Base-by-base conservation (phyloP, 2,888 invertebrate species). In the Carcina quercana region DNA sequence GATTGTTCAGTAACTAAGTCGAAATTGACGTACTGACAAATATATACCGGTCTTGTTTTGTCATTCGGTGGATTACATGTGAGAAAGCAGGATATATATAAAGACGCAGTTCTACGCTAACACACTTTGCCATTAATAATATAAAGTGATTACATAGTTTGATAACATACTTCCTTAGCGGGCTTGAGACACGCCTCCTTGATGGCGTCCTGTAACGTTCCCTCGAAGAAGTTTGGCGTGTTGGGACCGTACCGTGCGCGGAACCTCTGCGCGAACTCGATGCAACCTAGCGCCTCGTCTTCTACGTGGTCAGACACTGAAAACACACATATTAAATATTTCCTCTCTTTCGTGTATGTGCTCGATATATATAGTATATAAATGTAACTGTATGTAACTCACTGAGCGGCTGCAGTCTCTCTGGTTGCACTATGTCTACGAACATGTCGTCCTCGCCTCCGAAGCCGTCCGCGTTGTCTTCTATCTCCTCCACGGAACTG, bases 221-320 rank as follows among this genome's bases (percentile, higher is more conserved):
- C 97, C 53, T 94, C 93, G 78, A 92, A 97, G 82, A 97, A 97
- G 51, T 91, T 88, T 2, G 97, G 97, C 71, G 93, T 93, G 52
- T 91, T 89, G 26, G 91, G 89, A 1, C 97, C 97, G 72, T 95
- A 96, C 42, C 97, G 89, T 47, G 89, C 86, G 32, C 91, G 88
- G 82, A 96, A 97, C 55, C 95, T 92, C 47, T 91, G 90, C 19
- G 91, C 88, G 80, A 98, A 97, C 71, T 93, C 91, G 56, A 94
- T 88, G 41, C 94, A 91, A 5, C 96, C 97, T 38, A 90, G 85
- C 22, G 90, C 89, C 73, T 97, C 96, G 74, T 96, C 94, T 40
- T 91, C 91, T 13, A 94, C 89, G 59, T 92, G 88, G 40, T 94
- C 94, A 36, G 96, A 92, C 33, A 33, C 33, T 33, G 28, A 2